Percentiles rank a stretch among this genome's conserved stretches.
Conservation (phyloP, 2,797 vertebrate species). For the Mionectes olivaceus region DNA sequence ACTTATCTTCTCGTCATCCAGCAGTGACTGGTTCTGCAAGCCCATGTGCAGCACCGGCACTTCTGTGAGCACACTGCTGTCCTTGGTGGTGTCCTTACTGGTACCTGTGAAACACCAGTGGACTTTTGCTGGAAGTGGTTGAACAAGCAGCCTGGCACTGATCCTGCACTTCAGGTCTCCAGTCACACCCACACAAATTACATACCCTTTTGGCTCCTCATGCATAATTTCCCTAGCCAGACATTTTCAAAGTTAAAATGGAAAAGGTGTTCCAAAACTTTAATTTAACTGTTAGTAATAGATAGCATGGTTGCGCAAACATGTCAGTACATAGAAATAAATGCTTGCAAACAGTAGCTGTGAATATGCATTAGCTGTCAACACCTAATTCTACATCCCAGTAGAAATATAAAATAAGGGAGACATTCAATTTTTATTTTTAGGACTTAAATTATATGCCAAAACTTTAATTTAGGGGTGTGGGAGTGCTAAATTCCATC, state of each 20-base stretch:
- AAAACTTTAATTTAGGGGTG: not conserved
- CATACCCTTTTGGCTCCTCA: not conserved
- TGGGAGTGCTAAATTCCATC: not conserved
- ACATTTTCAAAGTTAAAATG: not conserved
- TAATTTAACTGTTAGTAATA: not conserved
- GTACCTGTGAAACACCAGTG: not conserved
- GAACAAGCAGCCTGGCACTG: not conserved
- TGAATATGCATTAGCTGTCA: not conserved
- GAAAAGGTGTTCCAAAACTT: not conserved
- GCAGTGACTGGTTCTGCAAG: not conserved
- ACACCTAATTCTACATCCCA: not conserved
- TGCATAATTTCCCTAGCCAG: not conserved
- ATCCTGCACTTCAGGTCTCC: not conserved
- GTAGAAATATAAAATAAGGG: not conserved
- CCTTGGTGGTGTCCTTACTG: not conserved
- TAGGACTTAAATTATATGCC: not conserved
- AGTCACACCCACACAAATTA: not conserved
- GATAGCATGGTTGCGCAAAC: not conserved
- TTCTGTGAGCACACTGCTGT: not conserved
- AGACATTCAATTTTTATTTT: not conserved
- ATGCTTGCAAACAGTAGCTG: not conserved
- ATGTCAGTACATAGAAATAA: not conserved
- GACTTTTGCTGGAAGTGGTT: not conserved
- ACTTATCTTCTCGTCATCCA: not conserved
- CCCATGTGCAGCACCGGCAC: not conserved